Evolutionary conservation across 2,888 invertebrate species (phyloP), one percentile per base, ranked within the genome.

Genomic region (Hofmannophila pseudospretella): DNA sequence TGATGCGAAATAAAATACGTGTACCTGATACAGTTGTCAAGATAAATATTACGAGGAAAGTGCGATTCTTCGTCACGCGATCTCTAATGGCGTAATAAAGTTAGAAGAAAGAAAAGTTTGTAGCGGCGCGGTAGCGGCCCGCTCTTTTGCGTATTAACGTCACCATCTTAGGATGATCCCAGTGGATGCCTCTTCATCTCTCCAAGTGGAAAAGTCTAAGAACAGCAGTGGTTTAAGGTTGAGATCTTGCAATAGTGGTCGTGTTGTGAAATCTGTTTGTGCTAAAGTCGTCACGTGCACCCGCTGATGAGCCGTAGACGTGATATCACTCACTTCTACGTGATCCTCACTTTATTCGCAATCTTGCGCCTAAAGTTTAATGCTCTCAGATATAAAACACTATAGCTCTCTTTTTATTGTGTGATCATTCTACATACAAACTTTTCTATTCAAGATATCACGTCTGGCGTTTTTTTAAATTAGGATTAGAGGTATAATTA

Each of bases 281-380:
- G 69, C 68, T 79, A 78, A 80, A 86, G 80, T 81, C 84, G 85
- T 85, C 85, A 86, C 85, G 85, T 79, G 74, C 86, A 66, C 54
- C 73, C 79, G 68, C 79, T 86, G 85, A 86, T 86, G 86, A 86
- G 85, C 70, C 72, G 72, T 68, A 74, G 82, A 84, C 86, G 85
- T 86, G 86, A 78, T 82, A 85, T 85, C 84, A 84, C 85, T 84
- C 78, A 78, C 67, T 80, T 51, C 75, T 72, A 85, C 85, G 85
- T 86, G 85, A 77, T 70, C 68, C 69, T 58, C 66, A 65, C 68
- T 78, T 84, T 79, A 78, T 77, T 73, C 60, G 67, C 64, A 68
- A 71, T 68, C 63, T 64, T 60, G 54, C 65, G 64, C 69, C 70
- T 66, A 60, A 65, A 67, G 49, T 67, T 74, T 60, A 67, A 49